Base-by-base conservation (phyloP, 2,797 vertebrate genomes). In the Synanceia verrucosa region DNA sequence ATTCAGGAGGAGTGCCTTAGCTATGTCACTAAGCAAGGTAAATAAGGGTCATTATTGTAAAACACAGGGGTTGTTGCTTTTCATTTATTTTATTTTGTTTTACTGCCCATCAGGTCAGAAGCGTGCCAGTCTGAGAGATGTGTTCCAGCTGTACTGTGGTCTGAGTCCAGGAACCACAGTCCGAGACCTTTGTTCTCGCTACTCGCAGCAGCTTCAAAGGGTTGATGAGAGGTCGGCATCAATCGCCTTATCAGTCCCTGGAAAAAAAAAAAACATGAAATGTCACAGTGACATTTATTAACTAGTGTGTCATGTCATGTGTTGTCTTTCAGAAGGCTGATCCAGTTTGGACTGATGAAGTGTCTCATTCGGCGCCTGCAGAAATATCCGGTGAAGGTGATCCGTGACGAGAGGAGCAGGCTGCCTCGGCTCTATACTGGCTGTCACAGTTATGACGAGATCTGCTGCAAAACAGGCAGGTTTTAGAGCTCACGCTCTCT, bases 281-380 rank as follows among this genome's bases (percentile, higher is more conserved):
- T 34, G 10, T 61, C 62, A 78, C 12, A 48, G 13, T 46, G 41
- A 18, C 33, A 43, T 50, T 60, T 23, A 36, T 26, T 47, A 11
- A 21, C 29, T 34, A 16, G 31, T 11, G 14, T 39, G 31, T 71
- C 18, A 36, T 69, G 48, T 77, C n/a, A 41, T 59, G 26, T 29
- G 39, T 41, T 76, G 29, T 7, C 50, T 11, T 60, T 61, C 76
- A 99, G 98, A 91, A 96, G 94, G 84, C 92, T 99, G 33, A 96
- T 99, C 88, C 98, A 99, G 88, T 99, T 99, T 36, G 98, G 98
- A 10, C 90, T 99, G 78, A 99, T 99, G 96, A 98, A 97, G 88
- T 94, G 92, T 68, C 94, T 99, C 18, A 99, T 99, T 86, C 94
- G 97, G 3, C 92, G 96, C 37, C 94, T 99, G 50, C 98, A 99